phyloP scores from a whole-genome alignment of 2,888 invertebrate species.

The Idaea aversata region DNA sequence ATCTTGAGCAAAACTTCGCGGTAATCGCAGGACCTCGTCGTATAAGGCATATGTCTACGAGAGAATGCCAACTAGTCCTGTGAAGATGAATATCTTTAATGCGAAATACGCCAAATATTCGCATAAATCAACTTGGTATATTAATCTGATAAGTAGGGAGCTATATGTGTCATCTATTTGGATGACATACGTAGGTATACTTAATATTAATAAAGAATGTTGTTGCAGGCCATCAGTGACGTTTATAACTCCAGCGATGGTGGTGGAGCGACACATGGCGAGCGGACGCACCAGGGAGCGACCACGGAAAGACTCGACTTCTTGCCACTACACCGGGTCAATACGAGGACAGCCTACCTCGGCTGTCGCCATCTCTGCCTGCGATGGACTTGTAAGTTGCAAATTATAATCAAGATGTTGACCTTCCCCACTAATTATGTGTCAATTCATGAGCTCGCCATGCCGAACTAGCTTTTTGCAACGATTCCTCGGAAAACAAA shows the following conservation, averaged over 20 bases:
- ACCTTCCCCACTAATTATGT: not conserved
- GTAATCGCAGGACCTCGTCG: conserved; percentile 35
- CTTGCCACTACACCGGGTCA: conserved; percentile 90
- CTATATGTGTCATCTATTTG: not conserved
- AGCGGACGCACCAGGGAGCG: conserved; percentile 74
- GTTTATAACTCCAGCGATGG: conserved; percentile 84
- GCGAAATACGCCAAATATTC: not conserved
- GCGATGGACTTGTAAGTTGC: conserved; percentile 90
- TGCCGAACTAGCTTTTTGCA: not conserved
- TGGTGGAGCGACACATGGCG: conserved; percentile 84
- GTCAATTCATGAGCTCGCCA: not conserved
- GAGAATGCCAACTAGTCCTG: conserved; percentile 38
- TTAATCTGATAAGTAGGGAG: not conserved
- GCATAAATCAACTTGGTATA: not conserved
- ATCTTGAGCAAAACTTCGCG: conserved; percentile 32
- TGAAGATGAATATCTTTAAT: conserved; percentile 29
- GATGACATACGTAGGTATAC: not conserved
- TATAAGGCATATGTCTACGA: conserved; percentile 36
- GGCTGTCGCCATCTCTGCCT: conserved; percentile 88
- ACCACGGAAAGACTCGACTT: conserved; percentile 73
- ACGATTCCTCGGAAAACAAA: not conserved
- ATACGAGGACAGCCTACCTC: conserved; percentile 85
- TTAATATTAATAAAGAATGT: conserved; percentile 11
- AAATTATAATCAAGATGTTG: not conserved
- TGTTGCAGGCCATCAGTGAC: conserved; percentile 81